Percentiles rank a stretch among this genome's conserved stretches.
Conservation (phyloP, 37 sponge, comb jelly and placozoan genomes). For the Hexactinellida sp. region DNA sequence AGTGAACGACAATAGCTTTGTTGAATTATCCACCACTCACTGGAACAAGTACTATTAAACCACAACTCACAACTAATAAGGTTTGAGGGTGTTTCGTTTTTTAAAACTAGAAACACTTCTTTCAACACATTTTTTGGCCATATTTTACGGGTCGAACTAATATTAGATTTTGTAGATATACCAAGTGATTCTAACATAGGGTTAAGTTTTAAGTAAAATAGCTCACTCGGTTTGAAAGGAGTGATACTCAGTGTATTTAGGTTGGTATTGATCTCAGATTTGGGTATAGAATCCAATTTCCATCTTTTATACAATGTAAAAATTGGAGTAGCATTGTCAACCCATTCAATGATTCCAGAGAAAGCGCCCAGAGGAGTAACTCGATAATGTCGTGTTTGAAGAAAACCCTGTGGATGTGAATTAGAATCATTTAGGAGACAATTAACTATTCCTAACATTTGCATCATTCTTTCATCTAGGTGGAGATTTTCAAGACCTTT, state of each 20-base stretch:
- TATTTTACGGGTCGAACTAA: constrained; percentile 65
- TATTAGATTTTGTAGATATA: constrained; percentile 20
- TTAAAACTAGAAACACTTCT: constrained; percentile 73
- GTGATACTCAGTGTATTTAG: neutral
- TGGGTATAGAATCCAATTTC: too few relatives aligned
- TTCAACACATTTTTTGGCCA: constrained; percentile 73
- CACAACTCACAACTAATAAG: constrained; percentile 74
- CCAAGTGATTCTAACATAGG: constrained; percentile 25
- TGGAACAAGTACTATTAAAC: constrained; percentile 84
- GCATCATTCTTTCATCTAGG: constrained; percentile 96
- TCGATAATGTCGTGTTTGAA: constrained; percentile 77
- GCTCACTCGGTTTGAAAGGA: constrained; percentile 60
- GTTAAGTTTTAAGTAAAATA: constrained; percentile 77
- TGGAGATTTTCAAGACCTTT: constrained; percentile 89
- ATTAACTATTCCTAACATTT: constrained; percentile 87
- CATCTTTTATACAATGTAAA: constrained; percentile 70
- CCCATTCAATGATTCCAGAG: constrained; percentile 97
- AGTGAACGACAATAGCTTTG: constrained; percentile 81
- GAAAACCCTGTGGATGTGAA: neutral
- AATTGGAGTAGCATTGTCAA: constrained; percentile 78
- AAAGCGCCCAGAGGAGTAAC: constrained; percentile 90
- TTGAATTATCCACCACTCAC: constrained; percentile 88
- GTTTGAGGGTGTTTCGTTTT: constrained; percentile 72
- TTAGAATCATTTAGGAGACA: constrained; percentile 49
- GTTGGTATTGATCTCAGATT: too few relatives aligned